Percentiles rank a stretch among this genome's conserved stretches.
Conservation (phyloP, 2,113 vertebrate species). For the Pelvicachromis taeniatus region DNA sequence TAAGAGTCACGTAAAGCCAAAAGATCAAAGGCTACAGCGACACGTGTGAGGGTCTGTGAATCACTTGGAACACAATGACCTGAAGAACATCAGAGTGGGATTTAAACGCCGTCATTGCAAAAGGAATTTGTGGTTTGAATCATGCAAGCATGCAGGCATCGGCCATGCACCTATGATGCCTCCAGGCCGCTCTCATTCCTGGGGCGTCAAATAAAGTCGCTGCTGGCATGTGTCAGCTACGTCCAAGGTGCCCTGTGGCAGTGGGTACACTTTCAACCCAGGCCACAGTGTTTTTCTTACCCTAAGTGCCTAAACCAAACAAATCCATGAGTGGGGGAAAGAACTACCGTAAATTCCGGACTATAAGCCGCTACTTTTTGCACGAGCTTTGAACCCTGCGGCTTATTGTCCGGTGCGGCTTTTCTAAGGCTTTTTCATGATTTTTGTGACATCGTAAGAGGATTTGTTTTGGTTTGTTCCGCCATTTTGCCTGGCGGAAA, state of each 20-base stretch:
- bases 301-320: neutral
- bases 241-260: neutral
- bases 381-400: no score
- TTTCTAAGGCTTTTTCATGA: no score
- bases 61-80: neutral
- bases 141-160: rapidly evolving
- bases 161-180: neutral
- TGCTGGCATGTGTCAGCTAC: rapidly evolving
- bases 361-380: no score
- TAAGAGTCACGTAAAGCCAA: neutral
- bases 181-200: neutral
- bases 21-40: neutral
- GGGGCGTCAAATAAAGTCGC: rapidly evolving
- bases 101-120: neutral
- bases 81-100: neutral
- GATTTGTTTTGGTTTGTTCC: no score
- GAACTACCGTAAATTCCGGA: no score
- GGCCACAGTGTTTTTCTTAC: neutral
- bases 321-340: neutral
- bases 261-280: neutral
- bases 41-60: neutral
- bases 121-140: neutral
- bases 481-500: no score
- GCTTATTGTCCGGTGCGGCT: no score
- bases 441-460: no score